phyloP scores from a whole-genome alignment of 2,888 invertebrate genomes.

The Mycalesis mineus region DNA sequence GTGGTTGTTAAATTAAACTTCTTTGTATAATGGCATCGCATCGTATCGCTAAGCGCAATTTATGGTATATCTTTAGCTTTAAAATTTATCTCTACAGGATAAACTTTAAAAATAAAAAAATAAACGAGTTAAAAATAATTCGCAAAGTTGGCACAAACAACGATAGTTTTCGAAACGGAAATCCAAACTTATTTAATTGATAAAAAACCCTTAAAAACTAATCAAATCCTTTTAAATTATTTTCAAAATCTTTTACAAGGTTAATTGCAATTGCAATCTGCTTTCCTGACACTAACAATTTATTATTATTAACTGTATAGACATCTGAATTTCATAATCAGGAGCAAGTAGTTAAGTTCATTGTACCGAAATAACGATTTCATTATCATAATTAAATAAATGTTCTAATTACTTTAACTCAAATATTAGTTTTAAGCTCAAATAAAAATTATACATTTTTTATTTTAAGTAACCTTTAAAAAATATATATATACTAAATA shows the following conservation, averaged over 20 bases:
- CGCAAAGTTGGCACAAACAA: slow-evolving; percentile 66
- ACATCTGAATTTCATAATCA: no score
- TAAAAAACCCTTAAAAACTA: slow-evolving; percentile 53
- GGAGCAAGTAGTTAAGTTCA: no score
- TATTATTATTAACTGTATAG: no score
- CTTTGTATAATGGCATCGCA: neutral
- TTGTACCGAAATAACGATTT: no score
- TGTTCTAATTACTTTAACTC: no score
- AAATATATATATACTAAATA: no score
- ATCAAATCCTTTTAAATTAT: slow-evolving; percentile 64
- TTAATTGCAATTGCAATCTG: neutral
- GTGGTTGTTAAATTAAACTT: no score
- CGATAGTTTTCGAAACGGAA: slow-evolving; percentile 44
- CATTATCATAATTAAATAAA: no score
- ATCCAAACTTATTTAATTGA: slow-evolving; percentile 42
- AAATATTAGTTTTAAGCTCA: no score
- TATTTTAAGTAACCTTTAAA: no score
- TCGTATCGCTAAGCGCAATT: slow-evolving; percentile 2
- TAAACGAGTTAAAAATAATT: slow-evolving; percentile 13
- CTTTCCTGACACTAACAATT: neutral
- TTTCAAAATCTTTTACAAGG: slow-evolving; percentile 38
- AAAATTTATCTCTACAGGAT: slow-evolving; percentile 8
- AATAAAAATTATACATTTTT: no score
- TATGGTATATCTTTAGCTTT: slow-evolving; percentile 2
- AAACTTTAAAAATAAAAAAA: slow-evolving; percentile 15